Evolutionary conservation across 2,888 invertebrate genomes (phyloP), one percentile per base, ranked within the genome.

Genomic region (Endomychus coccineus): DNA sequence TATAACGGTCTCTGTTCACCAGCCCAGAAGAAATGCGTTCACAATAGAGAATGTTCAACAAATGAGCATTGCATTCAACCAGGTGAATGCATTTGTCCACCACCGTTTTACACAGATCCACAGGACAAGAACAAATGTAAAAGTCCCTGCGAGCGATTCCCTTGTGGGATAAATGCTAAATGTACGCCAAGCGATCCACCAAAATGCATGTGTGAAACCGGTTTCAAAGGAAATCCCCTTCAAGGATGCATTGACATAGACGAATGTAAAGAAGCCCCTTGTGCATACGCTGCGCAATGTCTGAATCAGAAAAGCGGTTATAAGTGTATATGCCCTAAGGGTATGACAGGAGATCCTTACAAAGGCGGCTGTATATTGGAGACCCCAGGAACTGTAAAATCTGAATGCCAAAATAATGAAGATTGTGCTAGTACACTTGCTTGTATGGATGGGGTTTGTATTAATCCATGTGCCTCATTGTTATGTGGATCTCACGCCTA

Each of bases 1-100:
- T 80, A 83, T 61, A 79, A 83, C 38, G 86, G 85, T 1, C 73
- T 85, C 12, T 92, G 92, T 59, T 76, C 85, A 2, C 78, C 85
- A 6, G 83, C 84, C 39, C 87, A 86, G 59, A 81, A 86, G 46
- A 76, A 83, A 43, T 92, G 91, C 56, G 75, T 82, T 2, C 79
- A 76, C 44, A 88, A 91, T 57, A 77, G 76, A 36, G 90, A 91
- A 58, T 92, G 92, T 58, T 78, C 78, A 35, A 63, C 80, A 0
- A 91, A 92, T 59, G 90, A 92, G 65, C 85, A 86, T 64, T 92
- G 92, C 60, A 80, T 90, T 15, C 86, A 91, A 61, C 90, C 90
- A 2, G 91, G 91, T 1, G 83, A 88, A 65, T 92, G 92, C 57
- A 76, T 90, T 11, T 92, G 92, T 58, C 87, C 88, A 16, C 89